Percentiles rank a stretch among this genome's conserved stretches.
Conservation (phyloP, 2,113 vertebrate species). For the Odontesthes bonariensis region DNA sequence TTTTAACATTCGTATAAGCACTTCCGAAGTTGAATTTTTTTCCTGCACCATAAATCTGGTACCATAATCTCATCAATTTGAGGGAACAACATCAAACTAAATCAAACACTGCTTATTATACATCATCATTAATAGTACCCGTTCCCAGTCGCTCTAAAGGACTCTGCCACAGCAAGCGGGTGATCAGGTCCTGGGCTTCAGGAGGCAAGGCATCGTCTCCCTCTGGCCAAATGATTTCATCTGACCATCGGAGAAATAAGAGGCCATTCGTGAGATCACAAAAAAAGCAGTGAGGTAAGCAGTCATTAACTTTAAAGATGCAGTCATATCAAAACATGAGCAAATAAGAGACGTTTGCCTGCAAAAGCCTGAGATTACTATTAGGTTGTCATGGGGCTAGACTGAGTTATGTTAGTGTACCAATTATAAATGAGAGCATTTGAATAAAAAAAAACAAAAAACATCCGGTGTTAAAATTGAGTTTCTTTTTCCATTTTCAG, state of each 20-base stretch:
- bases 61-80: not conserved
- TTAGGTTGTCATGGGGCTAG: no score
- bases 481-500: no score
- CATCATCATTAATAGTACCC: slow-evolving; percentile 77
- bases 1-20: not conserved
- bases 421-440: no score
- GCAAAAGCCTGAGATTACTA: no score
- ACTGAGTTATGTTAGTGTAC: no score
- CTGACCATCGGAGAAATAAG: slow-evolving; percentile 70
- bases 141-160: slow-evolving; percentile 94
- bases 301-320: not conserved
- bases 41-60: not conserved
- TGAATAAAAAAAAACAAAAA: no score
- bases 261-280: not conserved
- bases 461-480: no score
- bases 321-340: not conserved
- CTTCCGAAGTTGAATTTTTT: not conserved
- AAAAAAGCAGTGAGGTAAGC: not conserved
- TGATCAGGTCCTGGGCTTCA: slow-evolving; percentile 94
- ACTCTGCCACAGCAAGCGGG: slow-evolving; percentile 88
- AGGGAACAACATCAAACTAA: not conserved
- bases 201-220: slow-evolving; percentile 91
- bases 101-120: not conserved
- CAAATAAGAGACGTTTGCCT: no score
- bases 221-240: slow-evolving; percentile 97